Evolutionary conservation across 2,113 vertebrate species (phyloP).

Genomic region (Macquaria australasica): DNA sequence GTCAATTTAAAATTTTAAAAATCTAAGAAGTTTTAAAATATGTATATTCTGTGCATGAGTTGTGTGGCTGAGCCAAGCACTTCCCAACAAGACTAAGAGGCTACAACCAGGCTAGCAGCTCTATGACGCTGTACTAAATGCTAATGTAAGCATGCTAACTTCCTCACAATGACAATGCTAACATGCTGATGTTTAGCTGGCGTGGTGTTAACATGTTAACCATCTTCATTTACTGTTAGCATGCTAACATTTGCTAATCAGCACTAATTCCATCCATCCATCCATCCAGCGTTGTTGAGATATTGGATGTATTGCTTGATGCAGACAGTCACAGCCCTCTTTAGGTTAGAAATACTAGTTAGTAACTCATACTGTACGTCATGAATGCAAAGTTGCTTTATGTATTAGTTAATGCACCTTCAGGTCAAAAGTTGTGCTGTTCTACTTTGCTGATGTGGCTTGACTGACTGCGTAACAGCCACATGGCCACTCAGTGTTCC

Average conservation of each 20-base stretch:
- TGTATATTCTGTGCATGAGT: too few relatives aligned
- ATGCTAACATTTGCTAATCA: neutral
- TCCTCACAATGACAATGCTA: neutral
- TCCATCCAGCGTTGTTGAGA: neutral
- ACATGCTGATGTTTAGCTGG: neutral
- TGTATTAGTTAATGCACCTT: slow-evolving; percentile 6
- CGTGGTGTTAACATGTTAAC: neutral
- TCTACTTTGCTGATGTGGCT: neutral
- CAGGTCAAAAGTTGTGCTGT: neutral
- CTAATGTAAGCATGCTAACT: neutral
- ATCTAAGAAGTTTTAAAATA: neutral
- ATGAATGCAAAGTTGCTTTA: neutral
- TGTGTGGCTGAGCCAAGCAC: neutral
- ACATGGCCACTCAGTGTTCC: slow-evolving; percentile 54
- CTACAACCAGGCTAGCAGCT: neutral
- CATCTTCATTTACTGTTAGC: neutral
- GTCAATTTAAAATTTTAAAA: neutral
- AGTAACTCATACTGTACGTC: neutral
- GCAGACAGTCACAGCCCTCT: neutral
- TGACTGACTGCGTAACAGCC: slow-evolving; percentile 51
- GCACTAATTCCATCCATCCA: too few relatives aligned
- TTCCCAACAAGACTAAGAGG: neutral
- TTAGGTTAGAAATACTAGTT: neutral
- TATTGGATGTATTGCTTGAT: neutral
- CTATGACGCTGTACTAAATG: neutral